These are phyloP conservation scores for Crioceris asparagi DNA, from an alignment of 2,888 invertebrate genomes.

Conservation along the genomic window DNA sequence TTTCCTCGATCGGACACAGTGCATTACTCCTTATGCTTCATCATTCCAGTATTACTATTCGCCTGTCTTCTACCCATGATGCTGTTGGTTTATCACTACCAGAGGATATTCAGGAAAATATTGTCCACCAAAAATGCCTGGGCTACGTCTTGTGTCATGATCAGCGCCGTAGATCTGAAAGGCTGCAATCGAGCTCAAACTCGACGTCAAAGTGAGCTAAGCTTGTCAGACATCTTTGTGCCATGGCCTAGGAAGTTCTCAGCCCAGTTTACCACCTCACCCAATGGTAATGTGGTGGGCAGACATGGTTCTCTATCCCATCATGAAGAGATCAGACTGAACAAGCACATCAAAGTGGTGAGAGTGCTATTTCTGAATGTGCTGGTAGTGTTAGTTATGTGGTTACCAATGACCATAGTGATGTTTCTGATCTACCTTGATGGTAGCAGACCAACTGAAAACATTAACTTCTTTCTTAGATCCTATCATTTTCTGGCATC, in stretches of 20 bases:
- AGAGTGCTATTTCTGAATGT: constrained; percentile 44
- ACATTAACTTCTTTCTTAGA: constrained; percentile 41
- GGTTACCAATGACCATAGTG: constrained; percentile 44
- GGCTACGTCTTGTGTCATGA: constrained; percentile 40
- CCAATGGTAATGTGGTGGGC: constrained; percentile 23
- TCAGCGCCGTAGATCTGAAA: constrained; percentile 26
- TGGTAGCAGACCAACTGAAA: constrained; percentile 40
- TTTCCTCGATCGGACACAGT: constrained; percentile 41
- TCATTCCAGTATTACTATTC: constrained; percentile 40
- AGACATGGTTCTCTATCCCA: constrained; percentile 40
- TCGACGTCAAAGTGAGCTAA: constrained; percentile 41
- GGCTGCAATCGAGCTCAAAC: constrained; percentile 22
- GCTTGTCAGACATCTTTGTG: constrained; percentile 40
- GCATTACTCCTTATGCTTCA: constrained; percentile 42
- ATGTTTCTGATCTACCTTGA: constrained; percentile 46
- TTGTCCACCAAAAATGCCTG: constrained; percentile 42
- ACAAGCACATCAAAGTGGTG: constrained; percentile 44
- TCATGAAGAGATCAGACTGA: constrained; percentile 41
- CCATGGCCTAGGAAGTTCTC: constrained; percentile 41
- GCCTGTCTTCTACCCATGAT: constrained; percentile 45
- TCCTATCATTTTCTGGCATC: constrained; percentile 45
- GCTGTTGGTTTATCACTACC: constrained; percentile 44
- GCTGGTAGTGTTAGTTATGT: constrained; percentile 45
- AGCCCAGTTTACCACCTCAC: constrained; percentile 26
- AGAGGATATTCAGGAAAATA: constrained; percentile 44